Evolutionary conservation across 92 coral and sea anemone genomes (phyloP).

Genomic region (Isaurus tuberculatus): DNA sequence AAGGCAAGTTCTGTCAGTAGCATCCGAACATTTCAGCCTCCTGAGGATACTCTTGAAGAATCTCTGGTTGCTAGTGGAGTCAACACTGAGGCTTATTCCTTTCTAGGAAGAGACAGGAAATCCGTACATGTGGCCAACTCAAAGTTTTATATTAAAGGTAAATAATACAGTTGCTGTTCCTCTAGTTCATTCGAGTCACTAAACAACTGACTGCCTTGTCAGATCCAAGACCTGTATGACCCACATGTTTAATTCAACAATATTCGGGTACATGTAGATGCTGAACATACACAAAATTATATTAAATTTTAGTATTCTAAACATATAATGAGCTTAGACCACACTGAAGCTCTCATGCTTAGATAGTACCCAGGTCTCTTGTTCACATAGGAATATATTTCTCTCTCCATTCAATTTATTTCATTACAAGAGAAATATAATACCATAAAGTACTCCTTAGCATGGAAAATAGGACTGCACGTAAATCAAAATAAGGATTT

Average conservation of each 20-base stretch:
- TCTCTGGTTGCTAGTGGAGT: slow-evolving; percentile 91
- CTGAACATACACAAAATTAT: too few relatives aligned
- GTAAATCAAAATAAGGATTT: too few relatives aligned
- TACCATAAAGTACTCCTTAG: too few relatives aligned
- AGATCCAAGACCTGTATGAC: neutral
- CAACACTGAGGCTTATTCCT: slow-evolving; percentile 91
- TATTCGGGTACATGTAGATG: too few relatives aligned
- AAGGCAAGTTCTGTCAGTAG: slow-evolving; percentile 69
- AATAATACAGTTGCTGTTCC: neutral
- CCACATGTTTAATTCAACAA: neutral
- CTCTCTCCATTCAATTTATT: too few relatives aligned
- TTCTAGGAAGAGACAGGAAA: slow-evolving; percentile 87
- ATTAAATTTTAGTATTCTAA: too few relatives aligned
- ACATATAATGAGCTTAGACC: too few relatives aligned
- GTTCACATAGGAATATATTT: too few relatives aligned
- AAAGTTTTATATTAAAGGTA: slow-evolving; percentile 94
- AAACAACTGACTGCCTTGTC: neutral
- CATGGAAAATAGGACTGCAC: too few relatives aligned
- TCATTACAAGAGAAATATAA: too few relatives aligned
- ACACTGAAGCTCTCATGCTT: too few relatives aligned
- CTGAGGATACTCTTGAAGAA: slow-evolving; percentile 91
- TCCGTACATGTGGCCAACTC: slow-evolving; percentile 97
- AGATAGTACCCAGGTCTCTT: too few relatives aligned
- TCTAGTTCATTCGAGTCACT: neutral
- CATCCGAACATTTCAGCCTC: slow-evolving; percentile 84